These are phyloP conservation scores for Psephotus haematonotus DNA, from an alignment of 2,113 vertebrate species.

Conservation along the genomic window DNA sequence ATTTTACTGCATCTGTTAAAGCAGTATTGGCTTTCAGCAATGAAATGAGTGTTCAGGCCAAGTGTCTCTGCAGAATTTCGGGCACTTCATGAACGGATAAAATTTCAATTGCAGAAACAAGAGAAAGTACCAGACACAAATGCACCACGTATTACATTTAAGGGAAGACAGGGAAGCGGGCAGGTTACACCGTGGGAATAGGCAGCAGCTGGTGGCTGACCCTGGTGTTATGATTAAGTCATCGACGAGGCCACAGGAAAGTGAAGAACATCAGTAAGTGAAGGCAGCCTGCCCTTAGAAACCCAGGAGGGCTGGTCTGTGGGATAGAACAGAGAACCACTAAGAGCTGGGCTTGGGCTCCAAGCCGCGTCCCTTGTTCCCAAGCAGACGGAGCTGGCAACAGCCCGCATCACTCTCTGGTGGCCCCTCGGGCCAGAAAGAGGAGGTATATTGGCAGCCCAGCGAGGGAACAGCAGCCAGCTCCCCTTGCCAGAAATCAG, in stretches of 20 bases:
- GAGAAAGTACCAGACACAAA: conserved; percentile 59
- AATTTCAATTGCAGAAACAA: conserved; percentile 61
- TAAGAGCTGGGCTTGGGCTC: neutral
- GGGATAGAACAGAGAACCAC: neutral
- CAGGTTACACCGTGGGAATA: conserved; percentile 68
- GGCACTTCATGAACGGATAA: conserved; percentile 41
- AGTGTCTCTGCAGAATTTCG: conserved; percentile 64
- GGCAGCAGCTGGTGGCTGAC: conserved; percentile 48
- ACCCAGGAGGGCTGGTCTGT: neutral
- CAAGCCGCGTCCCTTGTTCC: neutral
- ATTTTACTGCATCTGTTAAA: conserved; percentile 67
- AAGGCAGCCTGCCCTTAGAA: neutral
- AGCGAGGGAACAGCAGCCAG: neutral
- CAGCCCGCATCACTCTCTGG: neutral
- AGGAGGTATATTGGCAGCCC: conserved; percentile 27
- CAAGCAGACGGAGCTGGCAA: conserved; percentile 16
- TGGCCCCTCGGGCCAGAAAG: neutral
- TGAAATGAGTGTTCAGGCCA: conserved; percentile 49
- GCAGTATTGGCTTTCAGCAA: conserved; percentile 58
- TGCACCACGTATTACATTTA: conserved; percentile 19
- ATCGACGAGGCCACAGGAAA: conserved; percentile 1
- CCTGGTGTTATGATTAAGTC: neutral
- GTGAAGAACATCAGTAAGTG: neutral
- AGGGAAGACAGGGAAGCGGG: neutral
- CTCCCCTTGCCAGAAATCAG: neutral